Percentiles rank a stretch among this genome's conserved stretches.
phyloP scores from a whole-genome alignment of 2,888 invertebrate genomes.

The Pogonocherus hispidulus region DNA sequence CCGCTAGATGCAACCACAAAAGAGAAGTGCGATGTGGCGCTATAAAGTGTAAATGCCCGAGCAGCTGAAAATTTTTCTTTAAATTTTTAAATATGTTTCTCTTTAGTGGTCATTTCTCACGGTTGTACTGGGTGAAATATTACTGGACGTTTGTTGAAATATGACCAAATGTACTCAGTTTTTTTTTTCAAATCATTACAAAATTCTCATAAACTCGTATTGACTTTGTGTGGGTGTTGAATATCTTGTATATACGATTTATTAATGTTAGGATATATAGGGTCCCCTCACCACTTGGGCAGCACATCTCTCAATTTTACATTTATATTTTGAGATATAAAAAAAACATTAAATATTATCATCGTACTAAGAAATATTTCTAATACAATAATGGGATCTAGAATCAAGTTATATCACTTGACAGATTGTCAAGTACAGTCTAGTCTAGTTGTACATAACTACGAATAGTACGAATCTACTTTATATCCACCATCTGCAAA shows the following conservation, averaged over 20 bases:
- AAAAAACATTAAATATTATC: too few species aligned
- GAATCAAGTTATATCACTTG: too few species aligned
- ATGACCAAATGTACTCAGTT: neutral
- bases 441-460: too few species aligned
- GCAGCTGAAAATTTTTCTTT: conserved; percentile 18
- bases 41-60: conserved; percentile 16
- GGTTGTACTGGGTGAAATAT: neutral
- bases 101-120: conserved; percentile 7
- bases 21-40: conserved; percentile 4
- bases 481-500: too few species aligned
- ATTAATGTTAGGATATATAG: neutral
- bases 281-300: too few species aligned
- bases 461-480: too few species aligned
- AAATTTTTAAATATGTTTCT: conserved; percentile 14
- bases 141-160: neutral
- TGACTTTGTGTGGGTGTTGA: neutral
- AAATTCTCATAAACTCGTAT: neutral
- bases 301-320: too few species aligned
- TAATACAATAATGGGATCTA: too few species aligned
- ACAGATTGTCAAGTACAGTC: too few species aligned
- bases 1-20: conserved; percentile 19
- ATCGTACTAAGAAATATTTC: too few species aligned
- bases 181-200: too few species aligned
- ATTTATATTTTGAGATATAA: too few species aligned
- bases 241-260: neutral